A percentile compares a stretch with the other conserved stretches of the same genome.
Evolutionary conservation across 2,113 vertebrate species (phyloP).

Genomic region (Plecotus auritus): DNA sequence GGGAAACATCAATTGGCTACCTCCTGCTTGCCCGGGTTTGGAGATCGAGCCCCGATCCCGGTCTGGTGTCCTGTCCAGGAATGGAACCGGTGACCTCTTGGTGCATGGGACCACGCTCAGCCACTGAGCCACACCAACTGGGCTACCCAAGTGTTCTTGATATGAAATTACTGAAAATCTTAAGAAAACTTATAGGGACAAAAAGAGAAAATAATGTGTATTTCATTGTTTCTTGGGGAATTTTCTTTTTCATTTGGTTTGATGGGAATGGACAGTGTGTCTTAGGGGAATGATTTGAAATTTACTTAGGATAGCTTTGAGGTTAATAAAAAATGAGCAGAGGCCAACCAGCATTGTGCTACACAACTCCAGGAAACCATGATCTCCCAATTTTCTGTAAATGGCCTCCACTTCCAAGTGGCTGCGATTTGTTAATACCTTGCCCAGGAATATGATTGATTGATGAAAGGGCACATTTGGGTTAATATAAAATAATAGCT

Average conservation of each 20-base stretch:
- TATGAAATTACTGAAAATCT: constrained; percentile 17
- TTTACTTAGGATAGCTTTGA: constrained; percentile 15
- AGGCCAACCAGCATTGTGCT: not conserved
- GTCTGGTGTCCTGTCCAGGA: too few relatives aligned
- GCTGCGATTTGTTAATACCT: constrained; percentile 15
- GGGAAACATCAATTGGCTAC: too few relatives aligned
- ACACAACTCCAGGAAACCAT: not conserved
- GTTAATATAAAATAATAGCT: constrained; percentile 21
- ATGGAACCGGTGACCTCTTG: too few relatives aligned
- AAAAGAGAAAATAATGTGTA: constrained; percentile 6
- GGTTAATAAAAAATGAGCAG: constrained; percentile 1
- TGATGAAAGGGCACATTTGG: constrained; percentile 23
- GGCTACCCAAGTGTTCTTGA: not conserved
- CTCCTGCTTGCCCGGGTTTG: too few relatives aligned
- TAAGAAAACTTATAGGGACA: constrained; percentile 22
- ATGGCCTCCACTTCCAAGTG: constrained; percentile 7
- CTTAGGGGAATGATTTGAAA: constrained; percentile 2
- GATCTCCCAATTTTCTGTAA: constrained; percentile 3
- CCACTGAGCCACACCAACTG: too few relatives aligned
- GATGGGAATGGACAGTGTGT: constrained; percentile 31
- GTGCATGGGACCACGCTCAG: too few relatives aligned
- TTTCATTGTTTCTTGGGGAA: not conserved
- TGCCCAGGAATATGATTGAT: not conserved
- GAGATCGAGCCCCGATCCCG: too few relatives aligned
- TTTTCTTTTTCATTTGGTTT: constrained; percentile 44